Percentiles rank a stretch among this genome's conserved stretches.
These are phyloP conservation scores for Lagocephalus sceleratus DNA, from an alignment of 2,797 vertebrate genomes.

Conservation along the genomic window DNA sequence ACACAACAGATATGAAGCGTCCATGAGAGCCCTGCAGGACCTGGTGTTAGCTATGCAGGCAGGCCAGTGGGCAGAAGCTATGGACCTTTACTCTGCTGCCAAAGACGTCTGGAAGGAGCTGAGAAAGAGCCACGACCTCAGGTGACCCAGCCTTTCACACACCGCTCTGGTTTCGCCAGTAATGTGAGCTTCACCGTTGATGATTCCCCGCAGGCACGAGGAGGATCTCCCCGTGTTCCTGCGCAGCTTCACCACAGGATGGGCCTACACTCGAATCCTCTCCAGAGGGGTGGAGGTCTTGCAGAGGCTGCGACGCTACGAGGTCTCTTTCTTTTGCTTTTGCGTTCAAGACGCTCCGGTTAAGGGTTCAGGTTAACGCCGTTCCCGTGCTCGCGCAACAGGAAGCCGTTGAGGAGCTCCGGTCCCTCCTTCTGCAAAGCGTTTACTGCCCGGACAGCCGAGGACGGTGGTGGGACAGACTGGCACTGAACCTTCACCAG, in stretches of 20 bases:
- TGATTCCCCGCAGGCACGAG: slow-evolving; percentile 73
- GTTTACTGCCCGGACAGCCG: slow-evolving; percentile 88
- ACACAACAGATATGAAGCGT: slow-evolving; percentile 80
- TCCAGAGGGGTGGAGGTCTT: slow-evolving; percentile 90
- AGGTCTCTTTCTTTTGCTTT: slow-evolving; percentile 70
- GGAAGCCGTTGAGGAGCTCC: slow-evolving; percentile 87
- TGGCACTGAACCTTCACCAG: slow-evolving; percentile 92
- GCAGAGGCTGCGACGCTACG: slow-evolving; percentile 86
- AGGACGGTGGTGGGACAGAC: slow-evolving; percentile 95
- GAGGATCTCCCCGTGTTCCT: slow-evolving; percentile 84
- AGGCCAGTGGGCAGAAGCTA: slow-evolving; percentile 86
- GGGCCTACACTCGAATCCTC: slow-evolving; percentile 88
- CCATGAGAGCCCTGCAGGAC: slow-evolving; percentile 82
- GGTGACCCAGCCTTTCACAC: slow-evolving; percentile 65
- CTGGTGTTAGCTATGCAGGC: slow-evolving; percentile 79
- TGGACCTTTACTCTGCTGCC: slow-evolving; percentile 76
- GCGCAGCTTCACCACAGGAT: slow-evolving; percentile 88
- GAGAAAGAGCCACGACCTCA: slow-evolving; percentile 75
- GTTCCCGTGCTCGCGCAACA: slow-evolving; percentile 43
- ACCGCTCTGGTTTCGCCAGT: background rate
- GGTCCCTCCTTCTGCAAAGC: slow-evolving; percentile 80
- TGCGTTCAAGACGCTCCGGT: background rate
- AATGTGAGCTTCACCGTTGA: slow-evolving; percentile 4
- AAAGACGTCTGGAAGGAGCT: slow-evolving; percentile 79
- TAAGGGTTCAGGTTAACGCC: too few relatives aligned